phyloP scores from a whole-genome alignment of 2,113 vertebrate species.

The Tragelaphus imberbis region DNA sequence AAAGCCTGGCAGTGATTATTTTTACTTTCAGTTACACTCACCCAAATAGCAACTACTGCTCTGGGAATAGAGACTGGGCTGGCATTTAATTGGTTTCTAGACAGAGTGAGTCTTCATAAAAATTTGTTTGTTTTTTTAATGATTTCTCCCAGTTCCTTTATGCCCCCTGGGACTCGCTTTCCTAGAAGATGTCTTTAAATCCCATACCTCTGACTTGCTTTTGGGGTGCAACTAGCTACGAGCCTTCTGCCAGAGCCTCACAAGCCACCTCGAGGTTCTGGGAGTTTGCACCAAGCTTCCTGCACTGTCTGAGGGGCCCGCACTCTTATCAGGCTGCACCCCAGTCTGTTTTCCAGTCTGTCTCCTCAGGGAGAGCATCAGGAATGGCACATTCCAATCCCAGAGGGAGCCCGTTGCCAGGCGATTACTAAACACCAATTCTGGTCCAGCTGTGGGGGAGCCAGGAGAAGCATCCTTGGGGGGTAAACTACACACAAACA shows the following conservation, averaged over 20 bases:
- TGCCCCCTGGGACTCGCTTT: neutral
- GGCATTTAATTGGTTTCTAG: constrained; percentile 31
- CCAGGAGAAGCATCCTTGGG: constrained; percentile 18
- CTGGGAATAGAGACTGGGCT: neutral
- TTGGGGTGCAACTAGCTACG: neutral
- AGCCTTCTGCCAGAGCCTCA: neutral
- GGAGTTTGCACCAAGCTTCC: neutral
- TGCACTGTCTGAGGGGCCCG: constrained; percentile 7
- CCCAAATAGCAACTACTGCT: constrained; percentile 28
- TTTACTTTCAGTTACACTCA: constrained; percentile 58
- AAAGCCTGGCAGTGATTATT: constrained; percentile 45
- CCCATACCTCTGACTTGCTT: neutral
- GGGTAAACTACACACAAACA: constrained; percentile 48
- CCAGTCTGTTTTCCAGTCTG: neutral
- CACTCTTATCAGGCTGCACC: neutral
- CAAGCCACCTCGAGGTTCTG: neutral
- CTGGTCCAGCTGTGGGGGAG: constrained; percentile 13
- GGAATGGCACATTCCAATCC: neutral
- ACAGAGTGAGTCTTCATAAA: constrained; percentile 17
- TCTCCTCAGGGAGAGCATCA: neutral
- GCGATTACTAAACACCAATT: constrained; percentile 43
- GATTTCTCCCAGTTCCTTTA: neutral
- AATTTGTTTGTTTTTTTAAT: neutral
- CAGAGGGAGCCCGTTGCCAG: neutral
- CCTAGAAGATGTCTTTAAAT: neutral